These are phyloP conservation scores for Anolis sagrei DNA, from an alignment of 2,113 vertebrate species.

Conservation along the genomic window DNA sequence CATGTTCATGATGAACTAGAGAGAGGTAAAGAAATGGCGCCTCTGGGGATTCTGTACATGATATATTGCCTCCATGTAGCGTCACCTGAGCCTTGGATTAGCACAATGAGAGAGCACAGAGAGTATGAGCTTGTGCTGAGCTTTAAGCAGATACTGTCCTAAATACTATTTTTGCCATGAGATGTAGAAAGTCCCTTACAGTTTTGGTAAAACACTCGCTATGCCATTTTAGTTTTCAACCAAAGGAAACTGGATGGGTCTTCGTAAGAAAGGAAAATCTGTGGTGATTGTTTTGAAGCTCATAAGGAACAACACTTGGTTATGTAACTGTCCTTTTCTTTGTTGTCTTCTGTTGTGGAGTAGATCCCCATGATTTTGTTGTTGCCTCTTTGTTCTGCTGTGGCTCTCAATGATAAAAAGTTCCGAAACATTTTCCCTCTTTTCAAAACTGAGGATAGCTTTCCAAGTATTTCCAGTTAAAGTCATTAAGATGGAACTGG, in stretches of 20 bases:
- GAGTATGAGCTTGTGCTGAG: not conserved
- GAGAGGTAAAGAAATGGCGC: not conserved
- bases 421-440: not conserved
- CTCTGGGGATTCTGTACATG: fast-evolving
- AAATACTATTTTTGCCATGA: not conserved
- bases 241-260: not conserved
- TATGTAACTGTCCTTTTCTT: not conserved
- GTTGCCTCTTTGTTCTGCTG: not conserved
- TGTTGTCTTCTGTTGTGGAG: not conserved
- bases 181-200: not conserved
- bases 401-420: not conserved
- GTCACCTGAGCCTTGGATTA: not conserved
- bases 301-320: not conserved
- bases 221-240: not conserved
- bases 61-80: fast-evolving
- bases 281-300: not conserved
- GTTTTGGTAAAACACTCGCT: not conserved
- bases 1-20: not conserved
- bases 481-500: not conserved
- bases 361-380: not conserved
- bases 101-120: not conserved
- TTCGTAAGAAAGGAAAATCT: not conserved
- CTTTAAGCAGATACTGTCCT: not conserved
- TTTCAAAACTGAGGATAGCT: not conserved
- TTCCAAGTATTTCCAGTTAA: not conserved